Percentiles rank a stretch among this genome's conserved stretches.
Conservation (phyloP, 2,113 vertebrate genomes). For the Pedionomus torquatus region DNA sequence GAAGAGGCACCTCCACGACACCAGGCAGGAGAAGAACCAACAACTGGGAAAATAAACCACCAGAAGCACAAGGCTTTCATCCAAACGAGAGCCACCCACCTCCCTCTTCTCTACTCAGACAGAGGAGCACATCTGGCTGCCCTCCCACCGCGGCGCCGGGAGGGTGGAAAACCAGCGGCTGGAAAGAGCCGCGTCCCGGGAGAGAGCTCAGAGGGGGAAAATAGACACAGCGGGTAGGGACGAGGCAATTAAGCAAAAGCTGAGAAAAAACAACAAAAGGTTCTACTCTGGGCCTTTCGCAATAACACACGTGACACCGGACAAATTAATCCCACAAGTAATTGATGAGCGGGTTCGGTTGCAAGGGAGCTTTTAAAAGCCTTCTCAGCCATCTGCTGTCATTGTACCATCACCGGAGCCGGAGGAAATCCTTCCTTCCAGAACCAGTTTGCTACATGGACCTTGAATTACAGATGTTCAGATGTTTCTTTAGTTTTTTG, state of each 20-base stretch:
- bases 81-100: neutral
- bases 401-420: neutral
- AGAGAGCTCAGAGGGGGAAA: neutral
- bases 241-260: neutral
- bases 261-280: neutral
- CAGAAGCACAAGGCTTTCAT: neutral
- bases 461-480: neutral
- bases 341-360: neutral
- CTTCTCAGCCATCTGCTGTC: neutral
- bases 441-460: neutral
- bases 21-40: fast-evolving
- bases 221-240: neutral
- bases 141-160: fast-evolving
- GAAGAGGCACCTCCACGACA: neutral
- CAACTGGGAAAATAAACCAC: neutral
- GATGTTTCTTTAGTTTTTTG: neutral
- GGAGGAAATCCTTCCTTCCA: neutral
- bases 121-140: neutral
- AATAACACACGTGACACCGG: neutral
- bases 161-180: neutral
- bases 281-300: neutral
- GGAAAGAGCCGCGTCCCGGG: neutral
- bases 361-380: neutral
- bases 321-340: neutral
- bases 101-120: neutral